A percentile compares a stretch with the other conserved stretches of the same genome.
These are phyloP conservation scores for Neodontobutis hainanensis DNA, from an alignment of 2,113 vertebrate genomes.

Conservation along the genomic window DNA sequence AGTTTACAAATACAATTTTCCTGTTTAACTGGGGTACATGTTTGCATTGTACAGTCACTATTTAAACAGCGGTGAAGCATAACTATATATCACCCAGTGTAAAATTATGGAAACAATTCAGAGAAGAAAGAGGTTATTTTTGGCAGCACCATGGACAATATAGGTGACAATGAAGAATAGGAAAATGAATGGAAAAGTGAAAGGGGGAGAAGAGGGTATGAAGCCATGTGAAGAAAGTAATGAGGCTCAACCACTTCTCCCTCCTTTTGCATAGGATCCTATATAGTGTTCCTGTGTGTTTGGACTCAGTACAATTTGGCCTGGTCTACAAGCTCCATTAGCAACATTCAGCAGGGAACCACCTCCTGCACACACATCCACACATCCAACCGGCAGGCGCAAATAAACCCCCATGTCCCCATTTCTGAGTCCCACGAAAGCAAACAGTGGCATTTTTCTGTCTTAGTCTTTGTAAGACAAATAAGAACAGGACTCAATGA, in stretches of 20 bases:
- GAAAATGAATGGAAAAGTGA: constrained; percentile 18
- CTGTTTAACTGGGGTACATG: too few species aligned
- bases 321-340: constrained; percentile 52
- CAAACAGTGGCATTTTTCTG: too few species aligned
- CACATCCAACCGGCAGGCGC: background rate
- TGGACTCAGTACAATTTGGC: constrained; percentile 20
- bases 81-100: too few species aligned
- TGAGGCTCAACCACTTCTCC: constrained; percentile 34
- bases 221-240: constrained; percentile 50
- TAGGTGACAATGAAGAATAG: constrained; percentile 5
- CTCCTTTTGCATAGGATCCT: constrained; percentile 11
- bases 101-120: background rate
- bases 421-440: too few species aligned
- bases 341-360: constrained; percentile 47
- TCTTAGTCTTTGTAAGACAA: too few species aligned
- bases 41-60: too few species aligned
- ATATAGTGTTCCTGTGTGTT: background rate
- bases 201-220: constrained; percentile 21
- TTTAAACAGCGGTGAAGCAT: too few species aligned
- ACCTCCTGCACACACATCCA: background rate
- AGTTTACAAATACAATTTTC: too few species aligned
- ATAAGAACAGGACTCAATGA: too few species aligned
- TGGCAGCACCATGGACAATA: background rate
- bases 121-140: background rate
- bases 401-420: too few species aligned